phyloP scores from a whole-genome alignment of 2,888 invertebrate genomes.

The Mythimna pallens region DNA sequence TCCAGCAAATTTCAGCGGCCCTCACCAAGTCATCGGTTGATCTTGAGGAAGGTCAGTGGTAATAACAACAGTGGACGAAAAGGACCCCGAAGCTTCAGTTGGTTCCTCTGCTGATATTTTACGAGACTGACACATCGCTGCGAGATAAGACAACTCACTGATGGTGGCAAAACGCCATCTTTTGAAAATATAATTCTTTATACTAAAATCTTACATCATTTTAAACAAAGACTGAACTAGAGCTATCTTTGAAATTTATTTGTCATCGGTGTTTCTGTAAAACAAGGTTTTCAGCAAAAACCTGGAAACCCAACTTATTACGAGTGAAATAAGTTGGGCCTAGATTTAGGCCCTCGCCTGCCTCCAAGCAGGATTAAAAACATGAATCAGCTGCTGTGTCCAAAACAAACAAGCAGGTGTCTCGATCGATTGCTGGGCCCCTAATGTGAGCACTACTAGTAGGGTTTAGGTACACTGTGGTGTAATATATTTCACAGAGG shows the following conservation, averaged over 20 bases:
- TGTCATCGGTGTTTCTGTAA: neutral
- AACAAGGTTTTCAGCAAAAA: neutral
- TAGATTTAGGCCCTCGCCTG: constrained; percentile 37
- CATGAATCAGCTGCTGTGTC: constrained; percentile 70
- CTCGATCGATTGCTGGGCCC: constrained; percentile 66
- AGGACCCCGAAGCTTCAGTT: no score
- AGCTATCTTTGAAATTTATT: neutral
- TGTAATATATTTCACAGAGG: constrained; percentile 3
- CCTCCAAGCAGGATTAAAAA: constrained; percentile 70
- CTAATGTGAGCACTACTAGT: constrained; percentile 51
- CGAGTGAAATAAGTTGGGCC: neutral
- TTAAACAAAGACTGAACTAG: neutral
- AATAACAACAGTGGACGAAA: no score
- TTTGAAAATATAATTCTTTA: neutral
- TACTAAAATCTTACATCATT: neutral
- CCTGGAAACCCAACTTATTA: neutral
- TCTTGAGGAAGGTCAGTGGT: no score
- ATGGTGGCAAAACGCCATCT: constrained; percentile 93
- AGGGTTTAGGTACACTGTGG: constrained; percentile 28
- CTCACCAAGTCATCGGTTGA: no score
- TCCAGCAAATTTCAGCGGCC: no score
- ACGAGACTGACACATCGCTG: no score
- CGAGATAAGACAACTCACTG: neutral
- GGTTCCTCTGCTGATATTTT: no score
- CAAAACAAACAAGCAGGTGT: constrained; percentile 73